A percentile compares a stretch with the other conserved stretches of the same genome.
Evolutionary conservation across 1,140 invertebrate species (phyloP).

Genomic region (Drosophila arizonae): DNA sequence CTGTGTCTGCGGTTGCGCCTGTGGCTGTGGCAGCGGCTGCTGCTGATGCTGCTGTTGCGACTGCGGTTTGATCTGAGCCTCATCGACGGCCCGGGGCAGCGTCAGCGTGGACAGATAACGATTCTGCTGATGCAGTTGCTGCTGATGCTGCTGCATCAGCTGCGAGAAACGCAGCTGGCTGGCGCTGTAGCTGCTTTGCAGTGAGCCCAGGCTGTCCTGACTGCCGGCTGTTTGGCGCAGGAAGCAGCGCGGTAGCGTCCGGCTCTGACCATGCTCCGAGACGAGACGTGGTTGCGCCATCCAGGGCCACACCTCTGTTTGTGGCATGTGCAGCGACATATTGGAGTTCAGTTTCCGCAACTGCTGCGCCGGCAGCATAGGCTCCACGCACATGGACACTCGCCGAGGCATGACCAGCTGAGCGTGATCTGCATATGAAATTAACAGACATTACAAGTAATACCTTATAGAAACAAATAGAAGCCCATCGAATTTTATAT

Average conservation of each 20-base stretch:
- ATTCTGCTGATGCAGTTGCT: constrained; percentile 55
- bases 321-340: constrained; percentile 61
- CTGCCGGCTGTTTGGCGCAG: constrained; percentile 61
- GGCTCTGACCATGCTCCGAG: constrained; percentile 64
- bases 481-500: too few relatives aligned
- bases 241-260: constrained; percentile 77
- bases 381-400: constrained; percentile 24
- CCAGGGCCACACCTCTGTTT: constrained; percentile 51
- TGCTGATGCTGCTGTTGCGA: too few relatives aligned
- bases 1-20: neutral
- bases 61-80: constrained; percentile 16
- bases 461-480: neutral
- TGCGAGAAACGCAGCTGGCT: constrained; percentile 49
- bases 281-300: constrained; percentile 33
- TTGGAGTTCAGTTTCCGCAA: constrained; percentile 71
- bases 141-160: constrained; percentile 47
- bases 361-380: neutral
- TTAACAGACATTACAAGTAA: neutral
- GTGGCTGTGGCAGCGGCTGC: too few relatives aligned
- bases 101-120: constrained; percentile 64
- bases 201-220: constrained; percentile 62
- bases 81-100: constrained; percentile 46
- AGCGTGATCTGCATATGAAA: constrained; percentile 43
- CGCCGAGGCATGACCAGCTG: constrained; percentile 52
- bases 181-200: constrained; percentile 53